Percentiles rank a stretch among this genome's conserved stretches.
These are phyloP conservation scores for Gymnothorax reevesii DNA, from an alignment of 2,797 vertebrate species.

Conservation along the genomic window DNA sequence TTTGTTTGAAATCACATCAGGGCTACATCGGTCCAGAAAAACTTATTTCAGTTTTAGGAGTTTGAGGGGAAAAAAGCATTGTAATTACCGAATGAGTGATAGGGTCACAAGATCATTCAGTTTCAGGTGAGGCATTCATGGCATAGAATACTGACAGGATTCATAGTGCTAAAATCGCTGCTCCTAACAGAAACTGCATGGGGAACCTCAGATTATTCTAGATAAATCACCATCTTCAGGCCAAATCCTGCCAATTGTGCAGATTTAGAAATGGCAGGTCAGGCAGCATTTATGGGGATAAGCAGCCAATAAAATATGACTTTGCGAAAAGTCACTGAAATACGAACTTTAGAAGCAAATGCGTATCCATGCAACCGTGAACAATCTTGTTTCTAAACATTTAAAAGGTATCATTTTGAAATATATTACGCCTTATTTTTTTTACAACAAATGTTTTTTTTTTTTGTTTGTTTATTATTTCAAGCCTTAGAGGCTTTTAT, in stretches of 20 bases:
- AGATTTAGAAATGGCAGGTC: not conserved
- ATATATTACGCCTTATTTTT: not conserved
- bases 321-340: not conserved
- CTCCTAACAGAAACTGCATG: not conserved
- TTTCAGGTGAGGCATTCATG: conserved; percentile 43
- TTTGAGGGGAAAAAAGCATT: conserved; percentile 35
- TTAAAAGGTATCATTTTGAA: not conserved
- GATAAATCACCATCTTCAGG: not conserved
- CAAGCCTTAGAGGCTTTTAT: conserved; percentile 49
- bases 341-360: not conserved
- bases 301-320: not conserved
- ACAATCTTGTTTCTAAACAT: not conserved
- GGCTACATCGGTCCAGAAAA: conserved; percentile 45
- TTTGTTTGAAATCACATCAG: conserved; percentile 65
- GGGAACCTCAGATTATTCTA: not conserved
- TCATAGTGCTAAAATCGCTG: conserved; percentile 32
- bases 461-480: conserved; percentile 53
- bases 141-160: conserved; percentile 33
- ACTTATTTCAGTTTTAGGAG: conserved; percentile 37
- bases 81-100: conserved; percentile 46
- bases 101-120: conserved; percentile 46
- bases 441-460: not conserved
- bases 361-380: not conserved
- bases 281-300: not conserved
- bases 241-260: not conserved